Percentiles rank a stretch among this genome's conserved stretches.
These are phyloP conservation scores for Philypnodon macrostomus DNA, from an alignment of 2,797 vertebrate genomes.

Conservation along the genomic window DNA sequence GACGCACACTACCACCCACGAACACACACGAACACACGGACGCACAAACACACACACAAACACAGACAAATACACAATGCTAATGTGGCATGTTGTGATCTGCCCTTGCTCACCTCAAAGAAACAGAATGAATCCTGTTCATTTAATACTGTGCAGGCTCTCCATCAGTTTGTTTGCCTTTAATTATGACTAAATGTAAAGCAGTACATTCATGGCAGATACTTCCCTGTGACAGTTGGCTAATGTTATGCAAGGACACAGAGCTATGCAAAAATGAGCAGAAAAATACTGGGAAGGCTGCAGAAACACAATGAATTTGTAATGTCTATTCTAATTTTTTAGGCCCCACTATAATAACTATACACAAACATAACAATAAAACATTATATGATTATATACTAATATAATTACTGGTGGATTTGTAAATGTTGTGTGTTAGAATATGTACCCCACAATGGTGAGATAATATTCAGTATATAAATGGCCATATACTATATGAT, in stretches of 20 bases:
- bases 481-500: too few species aligned
- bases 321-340: too few species aligned
- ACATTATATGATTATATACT: too few species aligned
- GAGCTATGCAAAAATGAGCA: constrained; percentile 24
- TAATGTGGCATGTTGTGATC: constrained; percentile 62
- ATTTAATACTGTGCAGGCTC: constrained; percentile 42
- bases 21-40: constrained; percentile 18
- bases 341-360: too few species aligned
- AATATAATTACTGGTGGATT: background rate
- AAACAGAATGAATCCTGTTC: constrained; percentile 51
- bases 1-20: constrained; percentile 51
- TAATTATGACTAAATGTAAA: constrained; percentile 62
- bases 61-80: constrained; percentile 13
- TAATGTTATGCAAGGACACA: constrained; percentile 43
- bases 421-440: too few species aligned
- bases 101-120: constrained; percentile 36
- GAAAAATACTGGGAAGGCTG: constrained; percentile 30
- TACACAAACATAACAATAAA: too few species aligned
- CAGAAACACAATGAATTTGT: background rate
- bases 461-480: too few species aligned
- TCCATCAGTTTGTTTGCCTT: constrained; percentile 60
- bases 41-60: constrained; percentile 50
- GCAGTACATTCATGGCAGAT: constrained; percentile 32
- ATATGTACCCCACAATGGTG: too few species aligned
- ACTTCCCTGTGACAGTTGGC: constrained; percentile 34